A percentile compares a stretch with the other conserved stretches of the same genome.
Evolutionary conservation across 2,113 vertebrate genomes (phyloP).

Genomic region (Pogonocichla stellata): DNA sequence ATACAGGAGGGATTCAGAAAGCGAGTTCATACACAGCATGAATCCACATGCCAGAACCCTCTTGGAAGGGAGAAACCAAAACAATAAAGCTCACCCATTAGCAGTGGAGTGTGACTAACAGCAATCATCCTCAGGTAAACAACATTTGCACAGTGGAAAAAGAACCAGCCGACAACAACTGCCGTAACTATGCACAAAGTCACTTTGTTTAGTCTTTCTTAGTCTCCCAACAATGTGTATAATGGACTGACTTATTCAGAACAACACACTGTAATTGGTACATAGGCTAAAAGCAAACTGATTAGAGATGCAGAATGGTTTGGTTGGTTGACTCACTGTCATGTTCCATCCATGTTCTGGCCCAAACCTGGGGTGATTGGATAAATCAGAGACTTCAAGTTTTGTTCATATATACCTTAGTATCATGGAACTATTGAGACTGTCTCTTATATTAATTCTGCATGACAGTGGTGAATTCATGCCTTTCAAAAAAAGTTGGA

Average conservation of each 20-base stretch:
- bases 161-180: background rate
- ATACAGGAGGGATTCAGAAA: background rate
- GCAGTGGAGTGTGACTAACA: background rate
- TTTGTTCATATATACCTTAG: background rate
- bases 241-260: background rate
- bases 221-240: background rate
- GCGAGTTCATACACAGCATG: background rate
- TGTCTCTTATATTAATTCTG: background rate
- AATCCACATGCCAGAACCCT: background rate
- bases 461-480: background rate
- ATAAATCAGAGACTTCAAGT: background rate
- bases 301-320: background rate
- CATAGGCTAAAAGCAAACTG: background rate
- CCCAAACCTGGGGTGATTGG: background rate
- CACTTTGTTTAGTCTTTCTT: background rate
- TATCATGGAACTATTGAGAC: accelerated
- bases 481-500: background rate
- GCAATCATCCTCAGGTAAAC: background rate
- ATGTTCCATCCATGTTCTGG: background rate
- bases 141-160: background rate
- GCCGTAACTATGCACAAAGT: background rate
- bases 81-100: background rate
- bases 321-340: background rate
- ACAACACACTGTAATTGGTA: background rate
- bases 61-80: background rate